Conservation (phyloP, 1,140 invertebrate species). For the Zaprionus tsacasi region DNA sequence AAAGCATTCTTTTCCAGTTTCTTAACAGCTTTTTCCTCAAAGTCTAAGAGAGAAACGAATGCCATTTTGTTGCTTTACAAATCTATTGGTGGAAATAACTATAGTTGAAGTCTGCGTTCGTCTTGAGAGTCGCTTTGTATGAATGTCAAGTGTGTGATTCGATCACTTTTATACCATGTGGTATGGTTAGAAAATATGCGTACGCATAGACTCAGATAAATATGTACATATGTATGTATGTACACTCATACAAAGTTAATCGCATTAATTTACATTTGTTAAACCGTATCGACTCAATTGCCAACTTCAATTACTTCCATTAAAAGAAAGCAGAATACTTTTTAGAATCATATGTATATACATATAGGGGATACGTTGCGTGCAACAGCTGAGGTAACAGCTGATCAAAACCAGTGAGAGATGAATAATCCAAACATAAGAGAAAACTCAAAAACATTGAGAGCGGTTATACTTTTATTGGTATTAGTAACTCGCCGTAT, state of each 20-base stretch:
- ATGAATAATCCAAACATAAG: constrained; percentile 8
- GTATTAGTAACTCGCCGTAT: not conserved
- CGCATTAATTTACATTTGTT: too few relatives aligned
- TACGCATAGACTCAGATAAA: not conserved
- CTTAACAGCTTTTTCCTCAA: constrained; percentile 89
- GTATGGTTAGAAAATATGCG: not conserved
- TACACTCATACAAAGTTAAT: too few relatives aligned
- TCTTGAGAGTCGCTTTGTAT: not conserved
- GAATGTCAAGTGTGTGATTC: not conserved
- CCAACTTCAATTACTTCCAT: too few relatives aligned
- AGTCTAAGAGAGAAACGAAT: constrained; percentile 86
- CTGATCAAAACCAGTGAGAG: not conserved
- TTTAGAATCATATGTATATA: too few relatives aligned
- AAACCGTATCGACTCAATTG: too few relatives aligned
- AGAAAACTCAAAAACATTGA: constrained; percentile 4
- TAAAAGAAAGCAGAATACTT: too few relatives aligned
- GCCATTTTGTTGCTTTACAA: not conserved
- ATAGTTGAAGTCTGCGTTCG: not conserved
- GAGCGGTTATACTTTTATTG: not conserved
- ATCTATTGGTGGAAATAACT: not conserved
- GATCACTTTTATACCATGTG: not conserved
- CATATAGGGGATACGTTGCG: not conserved
- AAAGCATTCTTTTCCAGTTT: constrained; percentile 88
- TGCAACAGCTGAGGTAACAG: not conserved
- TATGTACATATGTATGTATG: too few relatives aligned